Evolutionary conservation across 1,140 invertebrate genomes (phyloP).

Genomic region (Euwallacea similis): DNA sequence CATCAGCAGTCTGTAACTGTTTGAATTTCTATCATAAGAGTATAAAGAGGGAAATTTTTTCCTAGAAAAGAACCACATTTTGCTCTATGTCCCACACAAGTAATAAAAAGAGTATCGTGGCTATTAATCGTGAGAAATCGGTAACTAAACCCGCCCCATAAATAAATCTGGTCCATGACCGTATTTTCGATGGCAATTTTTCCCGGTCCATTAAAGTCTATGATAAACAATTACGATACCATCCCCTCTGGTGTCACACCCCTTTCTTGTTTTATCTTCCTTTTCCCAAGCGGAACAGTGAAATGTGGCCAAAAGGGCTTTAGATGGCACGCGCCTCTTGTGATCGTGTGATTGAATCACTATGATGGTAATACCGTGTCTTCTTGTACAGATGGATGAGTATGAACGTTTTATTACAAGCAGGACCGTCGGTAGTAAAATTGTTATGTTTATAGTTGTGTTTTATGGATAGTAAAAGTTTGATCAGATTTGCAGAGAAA

Average conservation of each 20-base stretch:
- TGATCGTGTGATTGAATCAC: slow-evolving; percentile 7
- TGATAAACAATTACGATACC: slow-evolving; percentile 18
- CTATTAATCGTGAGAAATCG: slow-evolving; percentile 9
- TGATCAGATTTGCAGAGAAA: too few species aligned
- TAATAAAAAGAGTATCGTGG: background rate
- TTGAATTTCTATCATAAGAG: too few species aligned
- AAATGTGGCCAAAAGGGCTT: slow-evolving; percentile 30
- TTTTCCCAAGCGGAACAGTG: slow-evolving; percentile 12
- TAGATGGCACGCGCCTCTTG: slow-evolving; percentile 20
- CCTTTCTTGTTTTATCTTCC: slow-evolving; percentile 1
- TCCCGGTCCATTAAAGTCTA: slow-evolving; percentile 22
- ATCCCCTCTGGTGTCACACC: slow-evolving; percentile 3
- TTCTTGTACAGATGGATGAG: background rate
- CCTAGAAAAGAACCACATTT: too few species aligned
- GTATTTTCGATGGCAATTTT: slow-evolving; percentile 31
- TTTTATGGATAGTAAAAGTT: too few species aligned
- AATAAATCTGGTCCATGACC: slow-evolving; percentile 4
- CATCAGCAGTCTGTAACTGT: too few species aligned
- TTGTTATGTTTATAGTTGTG: too few species aligned
- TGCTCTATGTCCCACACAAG: background rate
- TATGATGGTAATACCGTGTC: background rate
- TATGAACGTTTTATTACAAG: too few species aligned
- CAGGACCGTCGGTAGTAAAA: too few species aligned
- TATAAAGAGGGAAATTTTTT: too few species aligned
- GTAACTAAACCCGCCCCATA: background rate